Evolutionary conservation across 1,140 invertebrate genomes (phyloP).

Genomic region (Homarus americanus): DNA sequence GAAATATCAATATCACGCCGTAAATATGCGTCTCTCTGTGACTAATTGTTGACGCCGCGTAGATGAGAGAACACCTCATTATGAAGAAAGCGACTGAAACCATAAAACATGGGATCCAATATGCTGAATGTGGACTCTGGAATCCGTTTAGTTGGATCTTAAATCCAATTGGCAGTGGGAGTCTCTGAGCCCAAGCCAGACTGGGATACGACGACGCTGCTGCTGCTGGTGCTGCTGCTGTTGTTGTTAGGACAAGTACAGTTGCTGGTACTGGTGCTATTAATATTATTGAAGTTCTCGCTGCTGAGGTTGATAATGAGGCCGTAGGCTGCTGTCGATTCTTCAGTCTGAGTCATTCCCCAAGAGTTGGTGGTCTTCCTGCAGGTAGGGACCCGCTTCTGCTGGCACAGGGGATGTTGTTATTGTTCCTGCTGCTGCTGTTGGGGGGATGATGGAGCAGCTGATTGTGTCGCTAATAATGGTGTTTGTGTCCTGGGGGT

Average conservation of each 20-base stretch:
- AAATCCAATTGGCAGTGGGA: slow-evolving; percentile 68
- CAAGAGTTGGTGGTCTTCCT: too few species aligned
- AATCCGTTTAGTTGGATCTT: slow-evolving; percentile 67
- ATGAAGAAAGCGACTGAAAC: slow-evolving; percentile 57
- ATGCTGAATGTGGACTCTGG: slow-evolving; percentile 61
- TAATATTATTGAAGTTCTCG: neutral
- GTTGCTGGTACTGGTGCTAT: neutral
- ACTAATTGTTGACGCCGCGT: neutral
- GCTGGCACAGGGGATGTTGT: too few species aligned
- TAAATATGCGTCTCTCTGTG: neutral
- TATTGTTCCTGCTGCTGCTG: neutral
- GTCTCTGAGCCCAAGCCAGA: slow-evolving; percentile 37
- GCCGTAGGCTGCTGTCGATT: too few species aligned
- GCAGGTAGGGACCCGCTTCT: too few species aligned
- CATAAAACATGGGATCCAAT: slow-evolving; percentile 63
- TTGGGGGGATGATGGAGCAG: too few species aligned
- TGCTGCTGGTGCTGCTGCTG: slow-evolving; percentile 17
- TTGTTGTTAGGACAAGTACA: slow-evolving; percentile 6
- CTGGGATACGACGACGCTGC: slow-evolving; percentile 17
- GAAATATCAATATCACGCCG: too few species aligned
- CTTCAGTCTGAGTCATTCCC: too few species aligned
- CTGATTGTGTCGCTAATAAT: too few species aligned
- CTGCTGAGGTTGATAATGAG: neutral
- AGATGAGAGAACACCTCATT: slow-evolving; percentile 31
- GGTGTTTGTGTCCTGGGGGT: too few species aligned